These are phyloP conservation scores for Euplexia lucipara DNA, from an alignment of 2,888 invertebrate genomes.

Conservation along the genomic window DNA sequence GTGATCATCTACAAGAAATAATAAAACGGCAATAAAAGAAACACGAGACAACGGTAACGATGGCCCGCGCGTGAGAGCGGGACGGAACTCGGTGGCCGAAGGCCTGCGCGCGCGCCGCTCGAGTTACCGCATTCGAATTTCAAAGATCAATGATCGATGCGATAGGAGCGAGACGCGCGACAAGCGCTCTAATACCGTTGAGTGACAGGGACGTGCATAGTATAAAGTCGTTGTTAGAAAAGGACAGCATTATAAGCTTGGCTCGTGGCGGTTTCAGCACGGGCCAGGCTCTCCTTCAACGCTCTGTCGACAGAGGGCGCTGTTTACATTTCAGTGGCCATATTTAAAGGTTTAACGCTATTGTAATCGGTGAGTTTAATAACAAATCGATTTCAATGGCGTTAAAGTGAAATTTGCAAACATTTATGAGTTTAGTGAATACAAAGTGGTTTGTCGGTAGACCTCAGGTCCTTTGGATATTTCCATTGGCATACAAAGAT, in stretches of 20 bases:
- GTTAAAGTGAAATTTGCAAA: slow-evolving; percentile 60
- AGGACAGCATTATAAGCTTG: slow-evolving; percentile 75
- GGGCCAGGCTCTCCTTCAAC: slow-evolving; percentile 65
- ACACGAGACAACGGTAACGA: slow-evolving; percentile 87
- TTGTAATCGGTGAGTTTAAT: slow-evolving; percentile 63
- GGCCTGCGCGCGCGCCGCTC: slow-evolving; percentile 88
- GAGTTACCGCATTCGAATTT: slow-evolving; percentile 89
- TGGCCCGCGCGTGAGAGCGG: slow-evolving; percentile 81
- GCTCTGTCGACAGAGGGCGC: slow-evolving; percentile 79
- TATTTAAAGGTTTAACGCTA: slow-evolving; percentile 62
- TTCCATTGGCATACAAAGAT: slow-evolving; percentile 22
- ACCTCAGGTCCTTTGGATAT: slow-evolving; percentile 49
- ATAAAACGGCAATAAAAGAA: slow-evolving; percentile 91
- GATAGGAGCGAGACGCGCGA: slow-evolving; percentile 86
- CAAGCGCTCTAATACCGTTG: slow-evolving; percentile 72
- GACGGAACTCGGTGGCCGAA: slow-evolving; percentile 81
- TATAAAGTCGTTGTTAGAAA: slow-evolving; percentile 59
- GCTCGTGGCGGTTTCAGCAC: slow-evolving; percentile 86
- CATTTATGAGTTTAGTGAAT: slow-evolving; percentile 63
- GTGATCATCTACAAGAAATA: slow-evolving; percentile 91
- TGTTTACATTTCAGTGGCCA: slow-evolving; percentile 69
- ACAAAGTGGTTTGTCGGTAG: slow-evolving; percentile 47
- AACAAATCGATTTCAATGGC: slow-evolving; percentile 66
- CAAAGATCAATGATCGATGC: slow-evolving; percentile 90
- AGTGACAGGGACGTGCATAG: slow-evolving; percentile 70